Evolutionary conservation across 2,888 invertebrate genomes (phyloP).

Genomic region (Drosophila incognita): DNA sequence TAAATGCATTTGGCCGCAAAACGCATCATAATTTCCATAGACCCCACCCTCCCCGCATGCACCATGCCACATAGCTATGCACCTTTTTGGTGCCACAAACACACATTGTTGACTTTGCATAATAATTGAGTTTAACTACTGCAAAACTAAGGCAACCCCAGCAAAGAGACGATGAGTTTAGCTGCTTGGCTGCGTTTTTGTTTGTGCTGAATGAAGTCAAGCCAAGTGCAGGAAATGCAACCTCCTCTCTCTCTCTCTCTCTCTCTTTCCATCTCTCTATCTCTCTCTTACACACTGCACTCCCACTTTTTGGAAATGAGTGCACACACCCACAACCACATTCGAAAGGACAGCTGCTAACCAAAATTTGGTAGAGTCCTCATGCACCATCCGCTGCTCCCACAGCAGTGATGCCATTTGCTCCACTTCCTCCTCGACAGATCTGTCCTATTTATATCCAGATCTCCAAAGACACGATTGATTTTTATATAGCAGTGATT

Average conservation of each 20-base stretch:
- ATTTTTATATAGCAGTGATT: neutral
- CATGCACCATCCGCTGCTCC: slow-evolving; percentile 49
- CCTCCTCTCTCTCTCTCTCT: slow-evolving; percentile 1
- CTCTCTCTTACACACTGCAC: neutral
- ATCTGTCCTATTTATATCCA: neutral
- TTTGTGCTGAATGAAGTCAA: slow-evolving; percentile 62
- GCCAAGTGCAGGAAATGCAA: slow-evolving; percentile 61
- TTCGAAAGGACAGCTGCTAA: slow-evolving; percentile 56
- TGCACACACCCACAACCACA: slow-evolving; percentile 29
- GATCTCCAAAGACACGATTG: too few species aligned
- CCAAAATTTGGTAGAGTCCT: slow-evolving; percentile 52
- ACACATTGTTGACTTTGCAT: slow-evolving; percentile 79
- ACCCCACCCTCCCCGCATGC: neutral
- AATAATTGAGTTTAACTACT: slow-evolving; percentile 80
- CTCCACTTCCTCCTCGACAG: neutral
- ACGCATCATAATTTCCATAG: slow-evolving; percentile 27
- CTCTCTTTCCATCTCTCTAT: neutral
- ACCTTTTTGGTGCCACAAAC: slow-evolving; percentile 70
- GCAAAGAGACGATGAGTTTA: slow-evolving; percentile 49
- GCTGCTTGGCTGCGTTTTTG: slow-evolving; percentile 72
- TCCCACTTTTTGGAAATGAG: slow-evolving; percentile 57
- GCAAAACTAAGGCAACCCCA: slow-evolving; percentile 48
- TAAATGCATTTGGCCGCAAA: slow-evolving; percentile 69
- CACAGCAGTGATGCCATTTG: neutral
- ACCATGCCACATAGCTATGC: slow-evolving; percentile 12